These are phyloP conservation scores for Sceloporus tristichus DNA, from an alignment of 2,113 vertebrate genomes.

Conservation along the genomic window DNA sequence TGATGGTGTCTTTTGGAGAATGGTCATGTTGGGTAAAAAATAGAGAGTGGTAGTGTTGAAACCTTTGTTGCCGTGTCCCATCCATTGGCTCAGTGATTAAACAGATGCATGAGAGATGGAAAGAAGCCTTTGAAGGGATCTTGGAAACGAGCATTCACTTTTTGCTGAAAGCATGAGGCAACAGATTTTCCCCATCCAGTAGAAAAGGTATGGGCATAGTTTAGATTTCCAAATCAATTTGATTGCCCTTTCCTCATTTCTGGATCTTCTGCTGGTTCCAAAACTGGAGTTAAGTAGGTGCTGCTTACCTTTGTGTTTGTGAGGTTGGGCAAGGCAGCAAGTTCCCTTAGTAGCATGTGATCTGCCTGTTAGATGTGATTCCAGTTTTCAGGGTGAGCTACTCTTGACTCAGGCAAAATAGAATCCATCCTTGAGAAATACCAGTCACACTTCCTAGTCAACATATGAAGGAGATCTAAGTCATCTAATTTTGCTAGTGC, in stretches of 20 bases:
- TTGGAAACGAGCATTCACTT: conserved; percentile 5
- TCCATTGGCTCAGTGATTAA: not conserved
- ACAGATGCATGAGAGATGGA: not conserved
- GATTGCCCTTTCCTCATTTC: not conserved
- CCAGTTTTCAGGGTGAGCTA: not conserved
- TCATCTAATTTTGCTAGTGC: not conserved
- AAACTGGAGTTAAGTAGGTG: not conserved
- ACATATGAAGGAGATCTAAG: not conserved
- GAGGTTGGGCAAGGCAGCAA: not conserved
- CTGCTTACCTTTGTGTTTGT: not conserved
- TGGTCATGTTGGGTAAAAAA: not conserved
- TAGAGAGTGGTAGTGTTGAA: not conserved
- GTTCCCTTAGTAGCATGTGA: not conserved
- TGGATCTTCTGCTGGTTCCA: not conserved
- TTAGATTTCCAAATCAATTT: not conserved
- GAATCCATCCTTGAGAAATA: not conserved
- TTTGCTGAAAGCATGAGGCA: not conserved
- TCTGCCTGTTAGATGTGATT: not conserved
- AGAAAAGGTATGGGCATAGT: not conserved
- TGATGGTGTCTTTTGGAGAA: not conserved
- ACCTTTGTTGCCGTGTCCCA: not conserved
- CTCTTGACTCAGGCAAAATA: not conserved
- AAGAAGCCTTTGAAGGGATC: not conserved
- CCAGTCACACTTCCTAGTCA: not conserved
- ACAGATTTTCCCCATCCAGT: not conserved